Evolutionary conservation across 1,140 invertebrate genomes (phyloP).

Genomic region (Euura lappo): DNA sequence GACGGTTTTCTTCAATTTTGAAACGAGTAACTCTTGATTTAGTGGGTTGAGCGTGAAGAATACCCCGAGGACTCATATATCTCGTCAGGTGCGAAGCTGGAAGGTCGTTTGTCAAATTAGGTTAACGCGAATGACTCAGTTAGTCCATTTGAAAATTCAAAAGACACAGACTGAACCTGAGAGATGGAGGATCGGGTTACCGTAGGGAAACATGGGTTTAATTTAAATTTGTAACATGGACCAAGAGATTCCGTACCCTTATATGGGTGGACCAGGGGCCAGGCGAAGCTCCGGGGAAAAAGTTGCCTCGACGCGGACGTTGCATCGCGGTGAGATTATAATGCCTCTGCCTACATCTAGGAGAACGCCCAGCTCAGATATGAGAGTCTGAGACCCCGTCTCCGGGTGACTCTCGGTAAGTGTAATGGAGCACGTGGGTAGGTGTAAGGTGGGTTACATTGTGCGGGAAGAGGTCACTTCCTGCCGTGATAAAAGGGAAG

Average conservation of each 20-base stretch:
- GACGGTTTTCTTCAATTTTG: no score
- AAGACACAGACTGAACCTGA: background rate
- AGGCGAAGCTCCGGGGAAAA: background rate
- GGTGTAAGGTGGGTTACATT: no score
- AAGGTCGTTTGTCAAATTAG: constrained; percentile 26
- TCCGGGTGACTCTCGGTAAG: no score
- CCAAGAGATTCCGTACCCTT: constrained; percentile 24
- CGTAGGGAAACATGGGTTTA: constrained; percentile 35
- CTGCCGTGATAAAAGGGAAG: no score
- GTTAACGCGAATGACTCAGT: constrained; percentile 47
- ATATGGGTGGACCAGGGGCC: constrained; percentile 21
- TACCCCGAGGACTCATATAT: no score
- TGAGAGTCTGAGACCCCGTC: no score
- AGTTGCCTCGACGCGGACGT: background rate
- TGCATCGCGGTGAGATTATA: background rate
- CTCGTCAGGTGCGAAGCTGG: background rate
- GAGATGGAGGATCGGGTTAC: constrained; percentile 30
- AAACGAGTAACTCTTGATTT: no score
- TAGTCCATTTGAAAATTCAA: constrained; percentile 21
- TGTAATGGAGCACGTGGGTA: no score
- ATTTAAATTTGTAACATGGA: constrained; percentile 36
- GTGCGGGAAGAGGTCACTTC: no score
- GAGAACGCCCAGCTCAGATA: no score
- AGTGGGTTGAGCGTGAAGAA: no score
- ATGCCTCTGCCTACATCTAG: no score